Base-by-base conservation (phyloP, 2,888 invertebrate genomes). In the Brachycybe producta region DNA sequence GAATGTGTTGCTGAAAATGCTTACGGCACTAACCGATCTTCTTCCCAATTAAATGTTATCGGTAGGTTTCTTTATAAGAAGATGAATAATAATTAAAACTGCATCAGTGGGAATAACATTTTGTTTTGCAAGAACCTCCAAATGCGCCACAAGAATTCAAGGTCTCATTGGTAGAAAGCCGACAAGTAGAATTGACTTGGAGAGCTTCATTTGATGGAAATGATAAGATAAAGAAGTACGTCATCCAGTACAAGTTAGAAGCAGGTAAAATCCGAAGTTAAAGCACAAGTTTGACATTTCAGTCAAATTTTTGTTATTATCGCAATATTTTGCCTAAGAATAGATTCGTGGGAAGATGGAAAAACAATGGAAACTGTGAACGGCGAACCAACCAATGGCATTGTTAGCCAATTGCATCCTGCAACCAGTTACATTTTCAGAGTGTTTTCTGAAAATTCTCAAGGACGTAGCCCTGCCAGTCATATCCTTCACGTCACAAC, bases 201-300 rank as follows among this genome's bases (percentile, higher is more conserved):
- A 36, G 19, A 36, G 5, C 19, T n/a, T 7, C n/a, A 11, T 36
- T 36, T 36, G 15, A 36, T n/a, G 36, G 36, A 5, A 36, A 36
- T n/a, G 61, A 61, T 27, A 59, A 61, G 11, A 59, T 68, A 36
- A 56, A 60, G 23, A 56, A 57, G 40, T 68, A 65, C 54, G 58
- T 64, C 17, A 59, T 68, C 7, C 64, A 66, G 57, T 66, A 62
- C 56, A 65, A 62, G 51, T 62, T 62, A 38, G 4, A 36, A 40
- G 15, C 15, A 41, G 46, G 52, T 52, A 36, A n/a, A n/a, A n/a
- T n/a, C n/a, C n/a, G n/a, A n/a, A n/a, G n/a, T n/a, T n/a, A n/a
- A n/a, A n/a, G n/a, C n/a, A n/a, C n/a, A n/a, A n/a, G n/a, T n/a
- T n/a, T n/a, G n/a, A n/a, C n/a, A n/a, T n/a, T n/a, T n/a, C n/a